A percentile compares a stretch with the other conserved stretches of the same genome.
Evolutionary conservation across 2,888 invertebrate genomes (phyloP).

Genomic region (Melanargia galathea): DNA sequence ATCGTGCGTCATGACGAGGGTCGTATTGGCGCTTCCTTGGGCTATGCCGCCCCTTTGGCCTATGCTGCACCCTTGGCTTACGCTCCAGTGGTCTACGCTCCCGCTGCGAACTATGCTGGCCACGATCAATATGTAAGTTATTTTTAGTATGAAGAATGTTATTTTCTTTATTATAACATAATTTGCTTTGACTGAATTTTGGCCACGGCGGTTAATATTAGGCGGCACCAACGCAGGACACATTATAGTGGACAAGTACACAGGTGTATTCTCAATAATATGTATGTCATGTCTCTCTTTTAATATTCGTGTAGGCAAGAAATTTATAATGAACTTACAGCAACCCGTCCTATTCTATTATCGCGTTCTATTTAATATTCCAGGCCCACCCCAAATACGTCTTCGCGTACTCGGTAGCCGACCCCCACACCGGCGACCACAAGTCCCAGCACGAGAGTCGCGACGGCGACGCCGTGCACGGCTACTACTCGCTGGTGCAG

Average conservation of each 20-base stretch:
- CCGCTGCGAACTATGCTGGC: conserved; percentile 43
- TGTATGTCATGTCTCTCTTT: too few relatives aligned
- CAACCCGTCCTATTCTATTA: too few relatives aligned
- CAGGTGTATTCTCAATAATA: too few relatives aligned
- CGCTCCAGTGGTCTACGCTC: conserved; percentile 49
- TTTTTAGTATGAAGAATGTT: neutral
- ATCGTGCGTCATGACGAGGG: conserved; percentile 55
- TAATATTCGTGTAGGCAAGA: too few relatives aligned
- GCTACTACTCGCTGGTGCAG: neutral
- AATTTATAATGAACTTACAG: too few relatives aligned
- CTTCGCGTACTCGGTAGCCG: conserved; percentile 82
- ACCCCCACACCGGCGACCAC: conserved; percentile 82
- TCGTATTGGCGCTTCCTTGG: conserved; percentile 44
- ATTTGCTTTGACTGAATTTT: neutral
- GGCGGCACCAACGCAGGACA: too few relatives aligned
- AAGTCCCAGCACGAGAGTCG: conserved; percentile 57
- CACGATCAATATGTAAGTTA: conserved; percentile 50
- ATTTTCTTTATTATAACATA: neutral
- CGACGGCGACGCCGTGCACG: neutral
- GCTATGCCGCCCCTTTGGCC: conserved; percentile 14
- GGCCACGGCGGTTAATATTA: too few relatives aligned
- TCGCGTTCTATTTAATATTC: too few relatives aligned
- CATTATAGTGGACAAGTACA: too few relatives aligned
- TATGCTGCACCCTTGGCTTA: conserved; percentile 35
- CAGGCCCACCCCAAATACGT: conserved; percentile 81